Base-by-base conservation (phyloP, 2,113 vertebrate species). In the Nestor notabilis region DNA sequence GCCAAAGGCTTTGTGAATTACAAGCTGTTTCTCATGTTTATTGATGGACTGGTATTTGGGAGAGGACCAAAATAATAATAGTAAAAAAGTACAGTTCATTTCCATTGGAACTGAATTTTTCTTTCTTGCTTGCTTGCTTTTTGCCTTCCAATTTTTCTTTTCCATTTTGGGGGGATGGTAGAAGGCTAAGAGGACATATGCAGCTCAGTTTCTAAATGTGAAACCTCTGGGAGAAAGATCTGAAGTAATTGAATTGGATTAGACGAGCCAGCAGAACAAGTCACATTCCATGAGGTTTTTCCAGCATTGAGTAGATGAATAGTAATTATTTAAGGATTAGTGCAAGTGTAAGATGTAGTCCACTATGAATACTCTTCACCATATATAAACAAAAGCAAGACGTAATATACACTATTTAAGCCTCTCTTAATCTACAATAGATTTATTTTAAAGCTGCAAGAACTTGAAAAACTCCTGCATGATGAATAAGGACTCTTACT, bases 301-400 rank as follows among this genome's bases (percentile, higher is more conserved):
- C 91, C 94, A 97, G 97, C 83, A 92, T 39, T 84, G 72, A 97
- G 96, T 95, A 97, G 93, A 97, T 97, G 97, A 97, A 98, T 97
- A 97, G 96, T 97, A 98, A 98, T 98, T 98, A 98, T 98, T 98
- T 97, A 97, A 98, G 98, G 98, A 98, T 98, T 98, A 98, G 97
- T 83, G 37, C 64, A 92, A 97, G 94, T 96, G 90, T 96, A 96
- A 95, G 93, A 98, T 96, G 97, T 96, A 89, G 98, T 98, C 97
- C 97, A 94, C 97, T 97, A 97, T 98, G 98, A 98, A 98, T 98
- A 97, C 95, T 98, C 94, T 92, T 97, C 85, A 80, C 91, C 58
- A 20, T 93, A 97, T 96, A 97, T 97, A 98, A 98, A 98, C 97
- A 98, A 98, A 98, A 98, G 97, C 95, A 97, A 97, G 90, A 92